Conservation (phyloP, 2,888 invertebrate genomes). For the Caenorhabditis virilis region DNA sequence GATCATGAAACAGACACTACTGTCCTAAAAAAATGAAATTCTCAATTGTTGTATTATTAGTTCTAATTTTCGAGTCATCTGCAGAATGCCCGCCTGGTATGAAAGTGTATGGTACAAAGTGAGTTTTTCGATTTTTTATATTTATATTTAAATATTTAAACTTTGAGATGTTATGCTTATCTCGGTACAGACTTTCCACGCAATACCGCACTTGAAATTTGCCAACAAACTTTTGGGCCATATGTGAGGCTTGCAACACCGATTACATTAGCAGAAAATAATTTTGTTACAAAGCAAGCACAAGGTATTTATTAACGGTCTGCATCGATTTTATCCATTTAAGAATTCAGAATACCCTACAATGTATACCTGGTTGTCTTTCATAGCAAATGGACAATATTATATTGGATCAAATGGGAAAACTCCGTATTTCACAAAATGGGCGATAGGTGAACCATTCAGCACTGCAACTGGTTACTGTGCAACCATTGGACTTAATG, state of each 20-base stretch:
- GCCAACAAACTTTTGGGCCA: slow-evolving; percentile 21
- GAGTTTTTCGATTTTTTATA: neutral
- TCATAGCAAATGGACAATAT: slow-evolving; percentile 27
- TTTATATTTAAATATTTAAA: neutral
- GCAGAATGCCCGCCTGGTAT: neutral
- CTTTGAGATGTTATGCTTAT: slow-evolving; percentile 30
- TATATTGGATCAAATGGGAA: slow-evolving; percentile 25
- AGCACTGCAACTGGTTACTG: slow-evolving; percentile 30
- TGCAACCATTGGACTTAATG: slow-evolving; percentile 33
- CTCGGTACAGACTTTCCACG: slow-evolving; percentile 29
- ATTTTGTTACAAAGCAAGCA: slow-evolving; percentile 23
- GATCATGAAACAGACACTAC: neutral
- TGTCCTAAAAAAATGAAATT: neutral
- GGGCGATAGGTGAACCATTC: slow-evolving; percentile 36
- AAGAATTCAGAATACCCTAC: slow-evolving; percentile 17
- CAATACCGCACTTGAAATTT: slow-evolving; percentile 17
- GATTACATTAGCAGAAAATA: slow-evolving; percentile 15
- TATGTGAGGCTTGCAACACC: slow-evolving; percentile 20
- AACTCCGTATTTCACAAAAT: slow-evolving; percentile 33
- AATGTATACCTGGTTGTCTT: slow-evolving; percentile 33
- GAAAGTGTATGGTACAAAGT: neutral
- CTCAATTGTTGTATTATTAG: neutral
- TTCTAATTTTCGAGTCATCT: neutral
- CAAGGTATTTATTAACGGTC: slow-evolving; percentile 1
- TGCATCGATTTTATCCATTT: neutral